Base-by-base conservation (phyloP, 2,113 vertebrate genomes). In the Collichthys lucidus region DNA sequence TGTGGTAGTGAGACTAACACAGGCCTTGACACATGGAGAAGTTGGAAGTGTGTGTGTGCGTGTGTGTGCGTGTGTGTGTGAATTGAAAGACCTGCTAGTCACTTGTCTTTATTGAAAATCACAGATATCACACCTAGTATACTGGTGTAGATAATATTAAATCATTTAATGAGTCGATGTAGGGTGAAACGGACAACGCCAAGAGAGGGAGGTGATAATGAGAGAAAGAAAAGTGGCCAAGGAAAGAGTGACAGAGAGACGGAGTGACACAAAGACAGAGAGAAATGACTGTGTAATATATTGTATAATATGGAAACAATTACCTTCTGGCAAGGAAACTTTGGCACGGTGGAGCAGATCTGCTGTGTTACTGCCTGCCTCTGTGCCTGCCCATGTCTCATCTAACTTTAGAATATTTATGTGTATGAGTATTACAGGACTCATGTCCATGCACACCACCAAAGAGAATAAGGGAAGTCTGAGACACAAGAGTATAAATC, bases 231-330 rank as follows among this genome's bases (percentile, higher is more conserved):
- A 68, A 24, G 10, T 5, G 19, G 68, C 72, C 35, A 67, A 47
- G 63, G 65, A 68, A 69, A 47, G 59, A 79, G 73, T 66, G 80
- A 82, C 55, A 50, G 59, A 72, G 59, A 61, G 62, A 81, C 52
- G 63, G 67, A 70, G 78, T 72, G 80, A 68, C 69, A 84, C 68
- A 75, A 67, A 87, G 64, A 60, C 74, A 49, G 40, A 77, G 17
- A 46, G 42, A 31, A 57, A 76, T 49, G 47, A 69, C 69, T 77
- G 80, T 61, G 81, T 84, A 88, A 89, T 91, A 81, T 85, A 87
- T 86, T 79, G 78, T 77, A 79, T 84, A 92, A 91, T 88, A 89
- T 94, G 94, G 93, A 91, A 95, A 92, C 89, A 87, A 93, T 95
- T 94, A 93, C 72, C 29, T 85, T 81, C 87, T 92, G 93, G 92